phyloP scores from a whole-genome alignment of 2,113 vertebrate genomes.

The Asarcornis scutulata region DNA sequence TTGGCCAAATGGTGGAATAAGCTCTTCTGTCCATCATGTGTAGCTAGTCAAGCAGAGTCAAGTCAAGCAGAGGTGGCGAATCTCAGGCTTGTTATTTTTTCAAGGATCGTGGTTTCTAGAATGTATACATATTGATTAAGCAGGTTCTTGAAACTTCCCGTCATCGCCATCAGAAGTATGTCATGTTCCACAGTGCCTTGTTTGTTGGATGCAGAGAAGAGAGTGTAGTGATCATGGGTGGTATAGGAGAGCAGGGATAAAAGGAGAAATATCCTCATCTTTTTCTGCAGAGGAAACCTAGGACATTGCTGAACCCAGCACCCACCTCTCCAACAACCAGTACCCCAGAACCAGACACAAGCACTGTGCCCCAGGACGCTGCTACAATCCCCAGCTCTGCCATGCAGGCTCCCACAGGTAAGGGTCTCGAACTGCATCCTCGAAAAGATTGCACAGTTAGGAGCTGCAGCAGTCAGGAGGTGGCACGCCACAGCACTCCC shows the following conservation, averaged over 20 bases:
- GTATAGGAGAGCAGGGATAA: conserved; percentile 48
- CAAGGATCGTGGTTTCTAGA: conserved; percentile 15
- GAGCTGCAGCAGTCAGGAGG: background rate
- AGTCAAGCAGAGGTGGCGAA: conserved; percentile 20
- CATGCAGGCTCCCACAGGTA: conserved; percentile 98
- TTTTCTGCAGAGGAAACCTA: conserved; percentile 91
- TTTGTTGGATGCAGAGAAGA: conserved; percentile 59
- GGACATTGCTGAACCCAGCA: conserved; percentile 89
- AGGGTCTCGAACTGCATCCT: background rate
- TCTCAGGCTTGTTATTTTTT: background rate
- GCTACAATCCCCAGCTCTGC: conserved; percentile 96
- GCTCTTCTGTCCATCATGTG: background rate
- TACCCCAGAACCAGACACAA: conserved; percentile 98
- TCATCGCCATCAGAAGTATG: conserved; percentile 62
- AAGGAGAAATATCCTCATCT: conserved; percentile 73
- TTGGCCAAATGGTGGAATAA: background rate
- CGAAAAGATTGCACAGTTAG: background rate
- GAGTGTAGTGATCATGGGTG: conserved; percentile 25
- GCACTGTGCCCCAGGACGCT: conserved; percentile 95
- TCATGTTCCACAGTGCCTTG: conserved; percentile 48
- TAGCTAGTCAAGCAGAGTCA: background rate
- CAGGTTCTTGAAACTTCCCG: conserved; percentile 12
- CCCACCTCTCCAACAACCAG: conserved; percentile 96
- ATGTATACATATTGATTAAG: background rate
- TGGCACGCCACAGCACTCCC: accelerated